These are phyloP conservation scores for Tetrao urogallus DNA, from an alignment of 2,113 vertebrate genomes.

Conservation along the genomic window DNA sequence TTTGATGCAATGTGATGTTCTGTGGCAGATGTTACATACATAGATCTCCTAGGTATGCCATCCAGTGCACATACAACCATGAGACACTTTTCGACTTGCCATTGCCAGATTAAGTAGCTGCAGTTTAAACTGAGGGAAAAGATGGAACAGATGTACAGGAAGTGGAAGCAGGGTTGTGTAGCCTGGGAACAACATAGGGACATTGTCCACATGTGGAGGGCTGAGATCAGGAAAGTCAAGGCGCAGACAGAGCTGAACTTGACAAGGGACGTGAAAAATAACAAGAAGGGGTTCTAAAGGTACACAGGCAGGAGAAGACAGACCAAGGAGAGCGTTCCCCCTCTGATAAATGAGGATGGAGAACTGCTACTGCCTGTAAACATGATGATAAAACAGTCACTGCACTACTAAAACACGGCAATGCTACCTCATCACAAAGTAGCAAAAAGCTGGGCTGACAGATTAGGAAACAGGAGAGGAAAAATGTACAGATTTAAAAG, in stretches of 20 bases:
- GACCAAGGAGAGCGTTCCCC: too few relatives aligned
- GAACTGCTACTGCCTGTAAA: neutral
- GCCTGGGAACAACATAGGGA: too few relatives aligned
- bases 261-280: too few relatives aligned
- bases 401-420: neutral
- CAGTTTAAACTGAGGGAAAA: too few relatives aligned
- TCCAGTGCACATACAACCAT: neutral
- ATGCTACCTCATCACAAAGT: neutral
- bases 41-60: accelerated
- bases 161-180: too few relatives aligned
- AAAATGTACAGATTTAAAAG: neutral
- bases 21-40: neutral
- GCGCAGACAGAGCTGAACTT: too few relatives aligned
- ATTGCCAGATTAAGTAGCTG: neutral
- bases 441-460: neutral
- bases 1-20: neutral
- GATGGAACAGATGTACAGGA: too few relatives aligned
- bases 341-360: too few relatives aligned
- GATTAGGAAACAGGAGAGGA: neutral
- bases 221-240: too few relatives aligned
- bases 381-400: neutral
- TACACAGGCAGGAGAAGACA: too few relatives aligned
- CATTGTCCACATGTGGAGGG: too few relatives aligned
- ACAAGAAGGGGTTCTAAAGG: too few relatives aligned
- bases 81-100: neutral